Base-by-base conservation (phyloP, 2,797 vertebrate genomes). In the Apogon hyalosoma region DNA sequence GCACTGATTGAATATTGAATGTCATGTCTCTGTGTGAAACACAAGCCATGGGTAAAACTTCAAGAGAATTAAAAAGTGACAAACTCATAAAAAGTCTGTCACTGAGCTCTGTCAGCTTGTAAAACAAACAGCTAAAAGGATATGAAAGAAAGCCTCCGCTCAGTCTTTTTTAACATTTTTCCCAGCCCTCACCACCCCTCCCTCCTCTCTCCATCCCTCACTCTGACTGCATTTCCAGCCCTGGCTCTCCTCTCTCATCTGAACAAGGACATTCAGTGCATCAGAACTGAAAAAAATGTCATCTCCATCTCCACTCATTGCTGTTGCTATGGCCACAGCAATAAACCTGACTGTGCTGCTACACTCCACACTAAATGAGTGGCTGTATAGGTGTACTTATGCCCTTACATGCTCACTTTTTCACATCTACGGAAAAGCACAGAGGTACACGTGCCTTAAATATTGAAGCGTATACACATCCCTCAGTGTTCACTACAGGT, bases 261-360 rank as follows among this genome's bases (percentile, higher is more conserved):
- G 75, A 90, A 87, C 87, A 87, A 87, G 84, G 83, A 83, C 86
- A 74, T 85, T 85, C 66, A 65, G 76, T 74, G 57, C 74, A 85
- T 87, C 84, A 79, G 58, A 60, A 55, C 69, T 33, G 43, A 56
- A 66, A 78, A 71, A 84, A 80, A 79, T 42, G 69, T 71, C 60
- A 79, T 86, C 77, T 85, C 82, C 72, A 71, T 84, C 87, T 84
- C 71, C 49, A 75, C 76, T 88, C 75, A 49, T 80, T 83, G 73
- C 82, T 84, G 91, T 93, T 93, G 90, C 90, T 90, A 93, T 92
- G 91, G 87, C 81, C 90, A 92, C 92, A 62, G 84, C 73, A 80
- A 86, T 92, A 90, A 90, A 89, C 82, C 83, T 73, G 76, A 82
- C 71, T 60, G 76, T 39, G 64, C 78, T 56, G 77, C 70, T 47